A percentile compares a stretch with the other conserved stretches of the same genome.
phyloP scores from a whole-genome alignment of 2,797 vertebrate genomes.

The Scyliorhinus canicula region DNA sequence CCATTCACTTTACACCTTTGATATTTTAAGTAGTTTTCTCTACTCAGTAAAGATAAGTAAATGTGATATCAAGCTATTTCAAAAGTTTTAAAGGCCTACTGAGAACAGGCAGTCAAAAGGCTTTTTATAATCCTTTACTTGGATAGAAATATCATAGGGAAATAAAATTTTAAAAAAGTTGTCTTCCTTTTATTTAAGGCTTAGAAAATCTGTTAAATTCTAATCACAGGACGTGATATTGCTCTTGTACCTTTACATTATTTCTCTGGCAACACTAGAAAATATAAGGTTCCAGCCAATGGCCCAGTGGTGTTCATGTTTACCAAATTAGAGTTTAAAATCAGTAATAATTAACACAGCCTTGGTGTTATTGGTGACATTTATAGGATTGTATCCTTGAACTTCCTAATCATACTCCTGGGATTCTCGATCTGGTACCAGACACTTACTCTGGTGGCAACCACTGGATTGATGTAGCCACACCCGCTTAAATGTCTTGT shows the following conservation, averaged over 20 bases:
- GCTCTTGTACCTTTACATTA: neutral
- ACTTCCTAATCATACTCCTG: neutral
- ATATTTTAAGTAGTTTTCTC: conserved; percentile 86
- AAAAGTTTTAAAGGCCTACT: conserved; percentile 98
- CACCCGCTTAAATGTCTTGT: neutral
- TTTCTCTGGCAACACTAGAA: neutral
- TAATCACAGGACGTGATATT: neutral
- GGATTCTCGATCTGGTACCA: no score
- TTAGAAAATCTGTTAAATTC: neutral
- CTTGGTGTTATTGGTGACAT: neutral
- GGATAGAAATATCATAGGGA: neutral
- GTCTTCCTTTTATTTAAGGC: neutral
- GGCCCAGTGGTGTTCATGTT: neutral
- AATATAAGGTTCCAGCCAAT: neutral
- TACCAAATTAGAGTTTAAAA: neutral
- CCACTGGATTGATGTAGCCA: neutral
- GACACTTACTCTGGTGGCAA: neutral
- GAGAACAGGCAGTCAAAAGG: conserved; percentile 76
- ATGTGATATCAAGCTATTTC: conserved; percentile 85
- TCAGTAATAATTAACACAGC: neutral
- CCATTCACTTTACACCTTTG: conserved; percentile 99
- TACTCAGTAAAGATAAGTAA: conserved; percentile 99
- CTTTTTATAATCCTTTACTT: conserved; percentile 55
- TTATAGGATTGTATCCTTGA: neutral
- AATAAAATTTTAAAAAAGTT: neutral